A percentile compares a stretch with the other conserved stretches of the same genome.
These are phyloP conservation scores for Dorcus hopei DNA, from an alignment of 2,888 invertebrate species.

Conservation along the genomic window DNA sequence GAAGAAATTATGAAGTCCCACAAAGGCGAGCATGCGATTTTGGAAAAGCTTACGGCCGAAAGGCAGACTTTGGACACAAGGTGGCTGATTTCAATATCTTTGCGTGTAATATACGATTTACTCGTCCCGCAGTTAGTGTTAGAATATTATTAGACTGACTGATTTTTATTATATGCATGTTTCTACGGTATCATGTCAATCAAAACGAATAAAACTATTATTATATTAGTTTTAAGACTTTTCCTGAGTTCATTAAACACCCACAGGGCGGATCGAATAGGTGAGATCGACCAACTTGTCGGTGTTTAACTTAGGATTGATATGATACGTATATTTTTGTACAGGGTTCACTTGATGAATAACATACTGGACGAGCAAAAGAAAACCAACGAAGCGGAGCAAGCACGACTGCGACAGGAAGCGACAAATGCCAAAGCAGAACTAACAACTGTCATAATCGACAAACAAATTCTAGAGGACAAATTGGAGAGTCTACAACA, in stretches of 20 bases:
- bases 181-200: no score
- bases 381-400: slow-evolving; percentile 20
- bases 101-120: slow-evolving; percentile 44
- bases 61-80: slow-evolving; percentile 41
- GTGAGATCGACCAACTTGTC: slow-evolving; percentile 38
- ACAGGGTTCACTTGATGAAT: slow-evolving; percentile 38
- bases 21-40: slow-evolving; percentile 36
- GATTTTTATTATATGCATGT: no score
- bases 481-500: slow-evolving; percentile 33
- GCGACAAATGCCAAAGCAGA: slow-evolving; percentile 20
- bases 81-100: slow-evolving; percentile 45
- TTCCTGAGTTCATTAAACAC: slow-evolving; percentile 23
- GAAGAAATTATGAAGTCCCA: slow-evolving; percentile 38
- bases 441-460: slow-evolving; percentile 19
- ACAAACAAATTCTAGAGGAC: slow-evolving; percentile 16
- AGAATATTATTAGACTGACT: slow-evolving; percentile 7
- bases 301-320: slow-evolving; percentile 43
- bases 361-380: slow-evolving; percentile 26
- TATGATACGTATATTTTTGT: slow-evolving; percentile 43
- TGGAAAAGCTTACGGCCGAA: slow-evolving; percentile 39
- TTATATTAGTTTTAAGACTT: background rate
- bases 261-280: slow-evolving; percentile 27
- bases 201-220: no score
- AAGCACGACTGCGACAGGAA: slow-evolving; percentile 24
- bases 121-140: slow-evolving; percentile 34